A percentile compares a stretch with the other conserved stretches of the same genome.
Conservation (phyloP, 2,888 invertebrate species). For the Alcis repandata region DNA sequence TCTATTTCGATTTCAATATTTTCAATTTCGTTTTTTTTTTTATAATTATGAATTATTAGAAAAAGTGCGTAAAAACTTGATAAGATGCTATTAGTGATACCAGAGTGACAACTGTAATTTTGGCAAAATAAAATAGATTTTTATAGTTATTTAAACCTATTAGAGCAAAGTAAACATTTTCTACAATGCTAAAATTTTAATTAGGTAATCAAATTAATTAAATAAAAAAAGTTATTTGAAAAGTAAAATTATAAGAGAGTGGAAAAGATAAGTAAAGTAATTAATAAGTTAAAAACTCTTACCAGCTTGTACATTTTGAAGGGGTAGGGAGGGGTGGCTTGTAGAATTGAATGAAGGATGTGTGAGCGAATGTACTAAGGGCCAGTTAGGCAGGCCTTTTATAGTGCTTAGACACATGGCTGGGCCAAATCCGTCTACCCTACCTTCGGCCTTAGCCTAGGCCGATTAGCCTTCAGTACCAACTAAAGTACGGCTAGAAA, state of each 20-base stretch:
- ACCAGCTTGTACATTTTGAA: constrained; percentile 88
- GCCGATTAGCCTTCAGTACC: constrained; percentile 66
- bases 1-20: no score
- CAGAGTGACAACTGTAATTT: no score
- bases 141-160: no score
- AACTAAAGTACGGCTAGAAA: constrained; percentile 64
- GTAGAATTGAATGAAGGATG: constrained; percentile 66
- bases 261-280: not conserved
- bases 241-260: not conserved
- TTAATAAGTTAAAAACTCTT: constrained; percentile 61
- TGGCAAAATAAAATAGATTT: no score
- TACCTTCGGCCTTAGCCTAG: constrained; percentile 77
- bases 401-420: constrained; percentile 77
- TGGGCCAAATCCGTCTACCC: constrained; percentile 78
- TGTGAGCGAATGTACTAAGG: constrained; percentile 79
- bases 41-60: no score
- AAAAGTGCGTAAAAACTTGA: no score
- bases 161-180: no score
- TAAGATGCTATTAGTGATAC: no score
- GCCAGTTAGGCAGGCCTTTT: constrained; percentile 68
- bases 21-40: no score
- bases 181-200: no score
- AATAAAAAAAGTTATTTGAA: no score
- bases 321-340: constrained; percentile 60
- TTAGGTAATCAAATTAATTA: no score